Percentiles rank a stretch among this genome's conserved stretches.
Conservation (phyloP, 53 echinoderm and acorn worm species). For the Patiria pectinifera region DNA sequence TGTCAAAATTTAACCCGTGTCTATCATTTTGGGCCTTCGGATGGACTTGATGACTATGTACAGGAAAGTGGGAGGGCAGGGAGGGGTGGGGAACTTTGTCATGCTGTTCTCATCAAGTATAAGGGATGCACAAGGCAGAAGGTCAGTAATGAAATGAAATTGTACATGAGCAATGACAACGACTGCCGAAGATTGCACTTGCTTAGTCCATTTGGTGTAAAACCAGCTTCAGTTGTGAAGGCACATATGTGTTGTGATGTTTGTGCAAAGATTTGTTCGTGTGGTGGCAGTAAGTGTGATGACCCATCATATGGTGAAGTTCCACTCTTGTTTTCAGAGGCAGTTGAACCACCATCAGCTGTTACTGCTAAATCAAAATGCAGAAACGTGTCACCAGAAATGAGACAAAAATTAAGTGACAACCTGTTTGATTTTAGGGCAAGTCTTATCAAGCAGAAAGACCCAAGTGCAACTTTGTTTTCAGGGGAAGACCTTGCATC, state of each 20-base stretch:
- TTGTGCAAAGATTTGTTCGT: conserved; percentile 17
- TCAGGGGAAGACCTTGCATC: conserved; percentile 18
- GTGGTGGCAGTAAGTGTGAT: conserved; percentile 5
- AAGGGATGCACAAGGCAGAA: conserved; percentile 10
- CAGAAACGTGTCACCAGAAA: conserved; percentile 7
- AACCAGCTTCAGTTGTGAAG: not conserved
- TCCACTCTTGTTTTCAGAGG: not conserved
- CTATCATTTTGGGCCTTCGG: conserved; percentile 12
- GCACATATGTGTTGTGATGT: conserved; percentile 3
- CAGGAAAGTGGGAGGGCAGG: conserved; percentile 57
- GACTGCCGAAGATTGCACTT: conserved; percentile 19
- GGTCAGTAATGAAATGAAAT: not conserved
- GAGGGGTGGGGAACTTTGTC: conserved; percentile 25
- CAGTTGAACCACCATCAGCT: not conserved
- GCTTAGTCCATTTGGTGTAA: conserved; percentile 15
- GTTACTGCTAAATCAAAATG: conserved; percentile 5
- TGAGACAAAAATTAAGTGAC: not conserved
- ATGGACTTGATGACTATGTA: conserved; percentile 45
- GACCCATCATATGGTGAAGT: conserved; percentile 4
- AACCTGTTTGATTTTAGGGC: not conserved
- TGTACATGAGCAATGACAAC: not conserved
- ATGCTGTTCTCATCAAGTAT: conserved; percentile 19
- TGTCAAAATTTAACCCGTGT: conserved; percentile 6
- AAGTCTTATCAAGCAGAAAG: conserved; percentile 20
- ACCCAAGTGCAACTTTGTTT: conserved; percentile 5